Base-by-base conservation (phyloP, 2,888 invertebrate species). In the Plagodis pulveraria region DNA sequence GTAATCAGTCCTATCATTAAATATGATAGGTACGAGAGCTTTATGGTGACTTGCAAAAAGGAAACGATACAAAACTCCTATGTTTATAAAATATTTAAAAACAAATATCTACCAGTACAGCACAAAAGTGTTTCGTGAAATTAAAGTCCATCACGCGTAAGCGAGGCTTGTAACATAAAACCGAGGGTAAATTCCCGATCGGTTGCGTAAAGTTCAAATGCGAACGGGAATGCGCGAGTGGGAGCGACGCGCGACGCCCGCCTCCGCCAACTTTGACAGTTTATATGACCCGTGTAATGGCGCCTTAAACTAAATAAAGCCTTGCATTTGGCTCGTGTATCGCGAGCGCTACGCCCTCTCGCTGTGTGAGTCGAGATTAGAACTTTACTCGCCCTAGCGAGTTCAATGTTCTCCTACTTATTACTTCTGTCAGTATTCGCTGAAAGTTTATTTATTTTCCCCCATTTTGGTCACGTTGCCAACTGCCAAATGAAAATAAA, bases 251-350 rank as follows among this genome's bases (percentile, higher is more conserved):
- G 36, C 36, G 40, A 40, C 81, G 75, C 73, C 71, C 79, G 80
- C 78, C 82, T 46, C 40, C 48, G 52, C 80, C 78, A 89, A 90
- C 87, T 91, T 90, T 91, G 90, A 88, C 90, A 89, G 88, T 86
- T 89, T 90, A 89, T 91, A 91, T 91, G 91, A 90, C 89, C 91
- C 91, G 90, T 90, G 91, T 91, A 91, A 91, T 89, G 84, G 87
- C 81, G 85, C 85, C 89, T 89, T 89, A 86, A 89, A 89, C 87
- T 88, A 89, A 91, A 90, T 90, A 90, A 90, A 87, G 87, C 88
- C 84, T 86, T 87, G 84, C 84, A 87, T 90, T 90, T 87, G 85
- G 84, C 84, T 84, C 83, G 49, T 45, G 56, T 48, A 35, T 43
- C 48, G 51, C 56, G 74, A 80, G 81, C 74, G 77, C 77, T 74